These are phyloP conservation scores for Diadumene lineata DNA, from an alignment of 92 coral and sea anemone genomes.

Conservation along the genomic window DNA sequence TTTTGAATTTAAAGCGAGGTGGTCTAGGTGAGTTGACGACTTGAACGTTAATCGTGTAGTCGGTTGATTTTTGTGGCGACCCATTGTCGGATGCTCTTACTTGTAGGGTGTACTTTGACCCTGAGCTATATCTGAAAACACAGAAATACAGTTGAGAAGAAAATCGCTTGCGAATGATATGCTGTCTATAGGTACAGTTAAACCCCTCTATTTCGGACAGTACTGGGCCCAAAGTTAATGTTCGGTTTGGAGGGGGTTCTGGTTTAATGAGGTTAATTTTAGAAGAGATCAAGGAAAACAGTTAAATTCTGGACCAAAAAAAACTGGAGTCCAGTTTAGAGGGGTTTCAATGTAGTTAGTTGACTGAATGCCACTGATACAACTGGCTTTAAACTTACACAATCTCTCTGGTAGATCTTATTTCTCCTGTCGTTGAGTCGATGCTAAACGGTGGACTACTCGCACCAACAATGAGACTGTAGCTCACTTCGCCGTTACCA, in stretches of 20 bases:
- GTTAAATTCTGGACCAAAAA: too few species aligned
- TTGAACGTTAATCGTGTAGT: slow-evolving; percentile 19
- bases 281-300: too few species aligned
- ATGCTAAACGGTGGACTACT: slow-evolving; percentile 44
- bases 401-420: slow-evolving; percentile 27
- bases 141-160: too few species aligned
- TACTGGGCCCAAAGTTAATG: too few species aligned
- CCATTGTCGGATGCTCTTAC: slow-evolving; percentile 41
- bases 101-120: slow-evolving; percentile 17
- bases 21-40: slow-evolving; percentile 50
- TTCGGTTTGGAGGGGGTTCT: too few species aligned
- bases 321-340: too few species aligned
- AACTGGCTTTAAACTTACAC: slow-evolving; percentile 28
- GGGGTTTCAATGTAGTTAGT: too few species aligned
- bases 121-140: slow-evolving; percentile 32
- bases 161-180: too few species aligned
- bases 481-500: slow-evolving; percentile 25
- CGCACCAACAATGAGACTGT: slow-evolving; percentile 28
- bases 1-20: slow-evolving; percentile 27
- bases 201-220: too few species aligned
- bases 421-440: slow-evolving; percentile 39
- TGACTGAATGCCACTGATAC: too few species aligned
- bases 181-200: too few species aligned
- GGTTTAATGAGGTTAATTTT: too few species aligned
- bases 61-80: slow-evolving; percentile 2